Conservation (phyloP, 2,888 invertebrate genomes). For the Scaptomyza caliginosa region DNA sequence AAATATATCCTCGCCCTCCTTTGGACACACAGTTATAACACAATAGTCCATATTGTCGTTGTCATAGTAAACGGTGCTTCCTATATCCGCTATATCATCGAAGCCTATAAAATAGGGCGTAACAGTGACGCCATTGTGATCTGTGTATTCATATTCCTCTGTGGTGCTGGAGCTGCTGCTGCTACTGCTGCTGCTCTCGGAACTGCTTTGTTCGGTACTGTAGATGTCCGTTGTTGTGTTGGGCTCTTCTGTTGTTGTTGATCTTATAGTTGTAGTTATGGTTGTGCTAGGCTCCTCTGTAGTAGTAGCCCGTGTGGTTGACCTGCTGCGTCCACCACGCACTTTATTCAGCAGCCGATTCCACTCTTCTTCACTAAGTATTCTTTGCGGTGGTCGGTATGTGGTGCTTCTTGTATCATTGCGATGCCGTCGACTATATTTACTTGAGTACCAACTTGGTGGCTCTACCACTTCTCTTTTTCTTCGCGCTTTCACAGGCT, state of each 20-base stretch:
- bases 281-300: conserved; percentile 14
- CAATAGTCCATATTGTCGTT: conserved; percentile 62
- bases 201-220: conserved; percentile 34
- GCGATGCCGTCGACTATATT: conserved; percentile 66
- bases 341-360: conserved; percentile 20
- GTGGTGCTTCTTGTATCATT: conserved; percentile 22
- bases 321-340: conserved; percentile 4
- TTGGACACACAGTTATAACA: conserved; percentile 69
- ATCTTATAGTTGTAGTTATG: neutral
- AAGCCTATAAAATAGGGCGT: conserved; percentile 65
- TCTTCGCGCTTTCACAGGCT: conserved; percentile 14
- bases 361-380: conserved; percentile 59
- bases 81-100: conserved; percentile 57
- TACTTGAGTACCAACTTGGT: conserved; percentile 50
- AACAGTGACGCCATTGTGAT: conserved; percentile 28
- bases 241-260: conserved; percentile 15
- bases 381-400: neutral
- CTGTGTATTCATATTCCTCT: conserved; percentile 41
- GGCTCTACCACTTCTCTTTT: conserved; percentile 38
- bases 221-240: conserved; percentile 16
- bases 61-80: conserved; percentile 61
- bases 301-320: conserved; percentile 7
- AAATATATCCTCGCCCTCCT: conserved; percentile 44
- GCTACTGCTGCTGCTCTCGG: conserved; percentile 26
- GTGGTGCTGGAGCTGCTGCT: conserved; percentile 33